Percentiles rank a stretch among this genome's conserved stretches.
Conservation (phyloP, 2,797 vertebrate species). For the Carcharodon carcharias region DNA sequence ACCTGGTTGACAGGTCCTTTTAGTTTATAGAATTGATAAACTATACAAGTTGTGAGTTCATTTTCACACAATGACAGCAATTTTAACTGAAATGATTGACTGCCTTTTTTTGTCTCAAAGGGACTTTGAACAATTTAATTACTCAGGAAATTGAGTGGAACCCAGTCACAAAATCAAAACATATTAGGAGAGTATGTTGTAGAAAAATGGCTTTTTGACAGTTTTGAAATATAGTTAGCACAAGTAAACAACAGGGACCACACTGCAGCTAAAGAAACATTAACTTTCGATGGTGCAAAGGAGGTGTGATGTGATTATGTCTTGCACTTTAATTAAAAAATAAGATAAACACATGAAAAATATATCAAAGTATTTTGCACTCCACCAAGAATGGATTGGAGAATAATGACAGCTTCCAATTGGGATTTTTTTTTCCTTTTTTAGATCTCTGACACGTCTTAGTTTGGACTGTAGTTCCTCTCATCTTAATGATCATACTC, state of each 20-base stretch:
- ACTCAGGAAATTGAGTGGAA: constrained; percentile 21
- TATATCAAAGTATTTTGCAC: not conserved
- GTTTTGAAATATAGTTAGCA: constrained; percentile 14
- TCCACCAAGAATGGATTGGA: not conserved
- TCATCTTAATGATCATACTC: not conserved
- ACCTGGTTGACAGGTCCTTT: not conserved
- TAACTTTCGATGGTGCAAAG: not conserved
- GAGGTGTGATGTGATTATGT: not conserved
- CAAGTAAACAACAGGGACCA: not conserved
- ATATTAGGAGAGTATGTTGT: not conserved
- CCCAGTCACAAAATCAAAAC: constrained; percentile 16
- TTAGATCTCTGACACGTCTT: not conserved
- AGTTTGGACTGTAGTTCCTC: not conserved
- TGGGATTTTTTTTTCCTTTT: not conserved
- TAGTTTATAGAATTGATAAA: not conserved
- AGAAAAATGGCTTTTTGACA: constrained; percentile 7
- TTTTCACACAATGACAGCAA: constrained; percentile 3
- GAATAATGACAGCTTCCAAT: not conserved
- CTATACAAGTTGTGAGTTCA: constrained; percentile 19
- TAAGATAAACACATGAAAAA: not conserved
- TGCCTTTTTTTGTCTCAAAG: not conserved
- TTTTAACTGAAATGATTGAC: constrained; percentile 9
- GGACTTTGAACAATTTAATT: not conserved
- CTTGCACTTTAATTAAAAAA: not conserved
- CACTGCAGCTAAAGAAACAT: not conserved